Conservation (phyloP, 2,888 invertebrate genomes). For the Tryphoninae sp. region DNA sequence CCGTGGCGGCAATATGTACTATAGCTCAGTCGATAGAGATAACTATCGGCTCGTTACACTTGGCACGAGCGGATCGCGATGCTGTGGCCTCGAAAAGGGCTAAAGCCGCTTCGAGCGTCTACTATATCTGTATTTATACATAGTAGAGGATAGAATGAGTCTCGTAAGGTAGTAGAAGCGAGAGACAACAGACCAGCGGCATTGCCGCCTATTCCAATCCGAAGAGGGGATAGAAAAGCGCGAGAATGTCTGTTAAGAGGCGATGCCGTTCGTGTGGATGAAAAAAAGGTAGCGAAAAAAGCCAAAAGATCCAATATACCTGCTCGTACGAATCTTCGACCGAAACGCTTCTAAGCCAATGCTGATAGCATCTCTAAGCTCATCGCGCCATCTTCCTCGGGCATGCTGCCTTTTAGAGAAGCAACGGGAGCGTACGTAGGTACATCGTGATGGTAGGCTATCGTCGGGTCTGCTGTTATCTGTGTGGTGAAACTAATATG, state of each 20-base stretch:
- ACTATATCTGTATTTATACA: neutral
- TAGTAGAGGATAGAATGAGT: neutral
- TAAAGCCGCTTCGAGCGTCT: neutral
- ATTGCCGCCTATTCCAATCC: constrained; percentile 74
- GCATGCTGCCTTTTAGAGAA: constrained; percentile 37
- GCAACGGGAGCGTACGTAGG: constrained; percentile 62
- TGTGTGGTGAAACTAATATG: constrained; percentile 70
- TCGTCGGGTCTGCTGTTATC: constrained; percentile 35
- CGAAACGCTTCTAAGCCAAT: constrained; percentile 71
- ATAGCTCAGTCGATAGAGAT: constrained; percentile 71
- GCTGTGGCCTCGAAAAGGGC: neutral
- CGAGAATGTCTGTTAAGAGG: constrained; percentile 49
- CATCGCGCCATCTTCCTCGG: constrained; percentile 45
- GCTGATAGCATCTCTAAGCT: constrained; percentile 77
- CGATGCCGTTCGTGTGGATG: constrained; percentile 23
- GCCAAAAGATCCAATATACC: constrained; percentile 27
- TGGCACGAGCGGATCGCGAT: constrained; percentile 52
- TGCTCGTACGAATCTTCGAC: constrained; percentile 46
- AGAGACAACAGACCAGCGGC: constrained; percentile 34
- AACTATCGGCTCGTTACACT: constrained; percentile 76
- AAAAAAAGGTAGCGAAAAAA: constrained; percentile 33
- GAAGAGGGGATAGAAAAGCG: constrained; percentile 73
- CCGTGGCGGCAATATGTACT: constrained; percentile 38
- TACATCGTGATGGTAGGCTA: constrained; percentile 62
- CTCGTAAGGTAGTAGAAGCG: constrained; percentile 8